Base-by-base conservation (phyloP, 2,888 invertebrate species). In the Eilema depressum region DNA sequence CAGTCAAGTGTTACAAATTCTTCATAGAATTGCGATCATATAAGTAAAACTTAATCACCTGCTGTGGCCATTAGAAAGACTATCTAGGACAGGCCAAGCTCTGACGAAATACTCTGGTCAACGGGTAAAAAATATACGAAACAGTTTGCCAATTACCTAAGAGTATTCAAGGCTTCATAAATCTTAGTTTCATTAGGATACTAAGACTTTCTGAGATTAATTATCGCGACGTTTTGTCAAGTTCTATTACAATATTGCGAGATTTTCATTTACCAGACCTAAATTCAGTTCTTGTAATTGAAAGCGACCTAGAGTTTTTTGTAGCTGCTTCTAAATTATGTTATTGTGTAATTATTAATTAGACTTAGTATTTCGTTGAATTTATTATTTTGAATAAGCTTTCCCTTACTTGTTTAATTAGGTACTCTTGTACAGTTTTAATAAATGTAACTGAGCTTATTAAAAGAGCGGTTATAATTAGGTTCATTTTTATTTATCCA, bases 91-190 rank as follows among this genome's bases (percentile, higher is more conserved):
- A 69, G 33, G 61, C 53, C 25, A 25, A 37, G 33, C 33, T 68
- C 53, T 69, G 69, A 60, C 30, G 69, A 65, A 69, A 64, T 26
- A n/a, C n/a, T 26, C 53, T 37, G 26, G 14, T 69, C 63, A 63
- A 59, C 61, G 33, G 33, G 25, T 30, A 47, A 10, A n/a, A 62
- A 47, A 28, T 62, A 25, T 28, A 60, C 7, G 26, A 25, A 66
- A 68, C 20, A 8, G 17, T 57, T 68, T 68, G 20, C 8, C 65
- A 66, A 63, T 73, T 37, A 68, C 66, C 8, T 67, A 76, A 76
- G 14, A 25, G 56, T 66, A 63, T 73, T n/a, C 78, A 78, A 82
- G 80, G 80, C 68, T 62, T 68, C 20, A 61, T 76, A 71, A 30
- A 53, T 74, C 25, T 66, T 59, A 66, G 28, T 41, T 67, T 61